Evolutionary conservation across 1,140 invertebrate species (phyloP).

Genomic region (Nomia melanderi): DNA sequence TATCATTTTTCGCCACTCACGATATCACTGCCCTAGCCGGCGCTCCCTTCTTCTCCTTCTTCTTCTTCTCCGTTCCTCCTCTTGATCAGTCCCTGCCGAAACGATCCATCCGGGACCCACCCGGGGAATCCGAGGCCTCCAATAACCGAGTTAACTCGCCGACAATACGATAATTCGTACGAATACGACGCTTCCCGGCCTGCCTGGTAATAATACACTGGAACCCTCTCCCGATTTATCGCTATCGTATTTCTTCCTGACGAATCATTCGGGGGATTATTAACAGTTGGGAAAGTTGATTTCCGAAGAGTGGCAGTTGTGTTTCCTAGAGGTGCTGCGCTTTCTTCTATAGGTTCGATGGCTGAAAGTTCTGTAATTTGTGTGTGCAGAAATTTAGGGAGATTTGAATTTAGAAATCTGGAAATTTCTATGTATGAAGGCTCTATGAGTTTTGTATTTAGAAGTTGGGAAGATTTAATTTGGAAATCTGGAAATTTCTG

Average conservation of each 20-base stretch:
- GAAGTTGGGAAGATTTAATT: no score
- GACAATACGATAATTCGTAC: slow-evolving; percentile 52
- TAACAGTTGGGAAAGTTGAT: no score
- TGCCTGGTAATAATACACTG: slow-evolving; percentile 39
- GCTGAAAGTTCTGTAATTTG: no score
- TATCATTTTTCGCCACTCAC: slow-evolving; percentile 56
- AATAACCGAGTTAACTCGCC: slow-evolving; percentile 37
- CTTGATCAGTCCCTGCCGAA: slow-evolving; percentile 2
- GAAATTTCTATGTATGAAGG: no score
- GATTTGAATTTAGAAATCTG: no score
- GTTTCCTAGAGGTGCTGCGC: no score
- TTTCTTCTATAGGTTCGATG: no score
- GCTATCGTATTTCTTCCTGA: slow-evolving; percentile 32
- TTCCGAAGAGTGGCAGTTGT: no score
- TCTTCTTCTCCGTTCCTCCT: neutral
- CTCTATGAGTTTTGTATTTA: no score
- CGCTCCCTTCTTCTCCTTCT: neutral
- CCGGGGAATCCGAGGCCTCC: slow-evolving; percentile 27
- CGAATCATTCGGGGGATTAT: no score
- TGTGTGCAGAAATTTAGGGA: no score
- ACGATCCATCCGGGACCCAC: slow-evolving; percentile 7
- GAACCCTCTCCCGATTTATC: slow-evolving; percentile 44
- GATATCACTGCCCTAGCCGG: slow-evolving; percentile 32
- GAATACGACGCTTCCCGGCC: neutral
- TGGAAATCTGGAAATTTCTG: no score